A percentile compares a stretch with the other conserved stretches of the same genome.
Conservation (phyloP, 2,113 vertebrate genomes). For the Carollia perspicillata region DNA sequence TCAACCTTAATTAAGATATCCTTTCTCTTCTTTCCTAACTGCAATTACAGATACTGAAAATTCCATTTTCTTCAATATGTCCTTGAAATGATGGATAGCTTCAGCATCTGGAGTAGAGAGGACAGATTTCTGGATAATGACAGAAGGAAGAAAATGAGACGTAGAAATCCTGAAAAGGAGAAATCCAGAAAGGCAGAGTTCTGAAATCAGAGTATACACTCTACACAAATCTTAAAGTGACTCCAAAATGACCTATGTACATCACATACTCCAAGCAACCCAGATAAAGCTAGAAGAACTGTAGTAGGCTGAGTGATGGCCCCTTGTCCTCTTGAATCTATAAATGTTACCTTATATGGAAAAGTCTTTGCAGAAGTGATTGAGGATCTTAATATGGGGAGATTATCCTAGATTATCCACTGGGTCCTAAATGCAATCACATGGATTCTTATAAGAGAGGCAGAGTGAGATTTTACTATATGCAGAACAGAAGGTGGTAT, state of each 20-base stretch:
- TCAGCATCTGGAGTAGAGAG: neutral
- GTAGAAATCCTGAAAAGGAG: neutral
- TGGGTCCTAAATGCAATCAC: constrained; percentile 35
- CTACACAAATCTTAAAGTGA: neutral
- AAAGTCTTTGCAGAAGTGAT: neutral
- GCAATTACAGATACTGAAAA: neutral
- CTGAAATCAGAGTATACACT: neutral
- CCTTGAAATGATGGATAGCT: constrained; percentile 1
- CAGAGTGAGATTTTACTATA: neutral
- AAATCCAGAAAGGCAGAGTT: neutral
- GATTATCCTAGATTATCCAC: constrained; percentile 41
- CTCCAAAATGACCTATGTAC: neutral
- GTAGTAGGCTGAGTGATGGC: neutral
- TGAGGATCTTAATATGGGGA: constrained; percentile 34
- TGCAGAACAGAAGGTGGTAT: neutral
- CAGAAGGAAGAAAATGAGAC: neutral
- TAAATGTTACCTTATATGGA: neutral
- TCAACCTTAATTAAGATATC: neutral
- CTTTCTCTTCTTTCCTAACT: neutral
- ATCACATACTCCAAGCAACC: neutral
- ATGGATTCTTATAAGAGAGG: neutral
- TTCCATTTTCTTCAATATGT: neutral
- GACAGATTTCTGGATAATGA: neutral
- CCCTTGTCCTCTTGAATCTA: neutral
- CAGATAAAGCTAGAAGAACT: neutral